Base-by-base conservation (phyloP, 2,113 vertebrate species). In the Scolopax mira region DNA sequence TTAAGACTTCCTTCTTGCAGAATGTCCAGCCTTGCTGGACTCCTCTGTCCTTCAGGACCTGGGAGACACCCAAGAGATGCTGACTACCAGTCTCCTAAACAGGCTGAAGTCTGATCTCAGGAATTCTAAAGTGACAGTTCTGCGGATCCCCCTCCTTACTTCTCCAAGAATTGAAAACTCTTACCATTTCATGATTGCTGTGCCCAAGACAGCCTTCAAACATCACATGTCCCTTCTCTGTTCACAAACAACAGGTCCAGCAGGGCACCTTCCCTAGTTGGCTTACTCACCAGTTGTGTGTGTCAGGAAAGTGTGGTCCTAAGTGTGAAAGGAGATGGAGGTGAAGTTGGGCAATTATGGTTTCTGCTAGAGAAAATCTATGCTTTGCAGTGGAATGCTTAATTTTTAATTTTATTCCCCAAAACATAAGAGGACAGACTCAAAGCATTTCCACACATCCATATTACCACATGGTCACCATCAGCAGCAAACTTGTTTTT, bases 381-480 rank as follows among this genome's bases (percentile, higher is more conserved):
- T 46, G 14, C 9, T 78, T 85, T 51, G 58, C n/a, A 42, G 64
- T 37, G 41, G 64, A 78, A 86, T 18, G 48, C 3, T 48, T 90
- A 22, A 15, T 73, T 70, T 86, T 66, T 1, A 80, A 41, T 83
- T 78, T 92, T 70, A 70, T 87, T 80, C 7, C 42, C 51, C 55
- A 60, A 8, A 74, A 70, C 42, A 30, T 46, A 25, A 86, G 6
- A 2, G 35, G 7, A 37, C 13, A 73, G 19, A 61, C 30, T 25
- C 37, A 58, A 14, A 49, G 51, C 19, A 42, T 31, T 89, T 92
- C 17, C 65, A 81, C 23, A 33, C 23, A 73, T 58, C 28, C 46
- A 52, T 8, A 3, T 31, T 46, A 28, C 24, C 19, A 31, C 14
- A 24, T 0, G 0, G 23, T 57, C 42, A 11, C n/a, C 37, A 3